Percentiles rank a stretch among this genome's conserved stretches.
Evolutionary conservation across 1,140 invertebrate genomes (phyloP).

Genomic region (Druon quercuslanigerum): DNA sequence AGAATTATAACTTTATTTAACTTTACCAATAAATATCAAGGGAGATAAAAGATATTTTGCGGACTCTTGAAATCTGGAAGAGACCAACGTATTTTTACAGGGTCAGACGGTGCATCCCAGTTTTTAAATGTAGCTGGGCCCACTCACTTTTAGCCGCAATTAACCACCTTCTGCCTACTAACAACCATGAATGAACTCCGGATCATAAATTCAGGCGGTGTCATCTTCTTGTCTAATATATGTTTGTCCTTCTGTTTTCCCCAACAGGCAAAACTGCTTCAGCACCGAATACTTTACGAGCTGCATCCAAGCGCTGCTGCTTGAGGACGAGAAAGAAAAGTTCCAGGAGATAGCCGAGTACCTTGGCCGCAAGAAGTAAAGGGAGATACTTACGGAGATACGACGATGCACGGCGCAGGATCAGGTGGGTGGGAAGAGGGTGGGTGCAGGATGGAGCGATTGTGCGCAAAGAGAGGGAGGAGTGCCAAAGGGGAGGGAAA

Average conservation of each 20-base stretch:
- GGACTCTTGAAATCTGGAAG: no score
- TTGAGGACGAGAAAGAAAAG: constrained; percentile 78
- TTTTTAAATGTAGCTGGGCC: neutral
- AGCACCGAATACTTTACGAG: constrained; percentile 80
- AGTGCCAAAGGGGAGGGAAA: constrained; percentile 30
- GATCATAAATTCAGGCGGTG: neutral
- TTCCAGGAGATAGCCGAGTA: constrained; percentile 79
- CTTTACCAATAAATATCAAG: no score
- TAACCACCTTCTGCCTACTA: neutral
- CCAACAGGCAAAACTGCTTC: constrained; percentile 78
- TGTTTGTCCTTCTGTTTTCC: constrained; percentile 37
- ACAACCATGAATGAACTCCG: constrained; percentile 24
- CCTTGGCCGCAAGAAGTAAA: constrained; percentile 76
- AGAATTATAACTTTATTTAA: no score
- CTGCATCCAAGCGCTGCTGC: constrained; percentile 79
- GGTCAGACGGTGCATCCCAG: neutral
- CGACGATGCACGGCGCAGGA: constrained; percentile 47
- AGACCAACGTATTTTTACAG: neutral
- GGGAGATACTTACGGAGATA: constrained; percentile 53
- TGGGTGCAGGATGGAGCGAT: neutral
- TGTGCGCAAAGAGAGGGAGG: constrained; percentile 29
- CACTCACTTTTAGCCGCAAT: constrained; percentile 2
- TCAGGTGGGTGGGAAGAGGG: constrained; percentile 2
- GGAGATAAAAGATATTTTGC: no score
- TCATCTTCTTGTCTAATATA: neutral